Conservation (phyloP, 2,888 invertebrate genomes). For the Harpagoxenus sublaevis region DNA sequence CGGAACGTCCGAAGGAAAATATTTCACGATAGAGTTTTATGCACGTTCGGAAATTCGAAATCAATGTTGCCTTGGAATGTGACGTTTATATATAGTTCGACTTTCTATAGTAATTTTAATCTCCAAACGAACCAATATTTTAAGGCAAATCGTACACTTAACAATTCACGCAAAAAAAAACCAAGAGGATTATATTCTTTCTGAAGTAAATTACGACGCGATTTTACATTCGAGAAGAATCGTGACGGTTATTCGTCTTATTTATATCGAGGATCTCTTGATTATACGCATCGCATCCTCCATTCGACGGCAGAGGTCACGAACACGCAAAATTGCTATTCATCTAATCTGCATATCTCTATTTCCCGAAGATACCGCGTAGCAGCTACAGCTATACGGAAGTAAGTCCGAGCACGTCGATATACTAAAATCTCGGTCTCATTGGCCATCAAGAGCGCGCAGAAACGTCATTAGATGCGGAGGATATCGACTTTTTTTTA, state of each 20-base stretch:
- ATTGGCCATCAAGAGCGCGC: background rate
- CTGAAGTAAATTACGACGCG: background rate
- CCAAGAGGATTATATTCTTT: background rate
- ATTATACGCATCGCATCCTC: conserved; percentile 6
- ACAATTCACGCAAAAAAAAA: background rate
- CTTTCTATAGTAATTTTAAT: background rate
- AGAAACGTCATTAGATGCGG: conserved; percentile 1
- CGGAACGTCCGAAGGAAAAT: conserved; percentile 9
- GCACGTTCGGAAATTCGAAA: background rate
- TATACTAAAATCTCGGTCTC: conserved; percentile 29
- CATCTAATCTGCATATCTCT: conserved; percentile 65
- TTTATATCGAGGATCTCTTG: conserved; percentile 29
- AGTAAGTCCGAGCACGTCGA: conserved; percentile 51
- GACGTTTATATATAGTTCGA: background rate
- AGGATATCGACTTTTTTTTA: conserved; percentile 1
- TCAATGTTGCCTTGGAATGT: background rate
- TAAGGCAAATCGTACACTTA: background rate
- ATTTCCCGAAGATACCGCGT: conserved; percentile 28
- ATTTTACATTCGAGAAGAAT: background rate
- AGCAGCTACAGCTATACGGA: background rate
- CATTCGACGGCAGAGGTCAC: conserved; percentile 44
- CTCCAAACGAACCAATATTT: background rate
- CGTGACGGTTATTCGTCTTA: conserved; percentile 6
- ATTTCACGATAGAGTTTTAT: conserved; percentile 12
- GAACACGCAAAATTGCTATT: conserved; percentile 65